Evolutionary conservation across 2,797 vertebrate genomes (phyloP).

Genomic region (Peromyscus attwateri): DNA sequence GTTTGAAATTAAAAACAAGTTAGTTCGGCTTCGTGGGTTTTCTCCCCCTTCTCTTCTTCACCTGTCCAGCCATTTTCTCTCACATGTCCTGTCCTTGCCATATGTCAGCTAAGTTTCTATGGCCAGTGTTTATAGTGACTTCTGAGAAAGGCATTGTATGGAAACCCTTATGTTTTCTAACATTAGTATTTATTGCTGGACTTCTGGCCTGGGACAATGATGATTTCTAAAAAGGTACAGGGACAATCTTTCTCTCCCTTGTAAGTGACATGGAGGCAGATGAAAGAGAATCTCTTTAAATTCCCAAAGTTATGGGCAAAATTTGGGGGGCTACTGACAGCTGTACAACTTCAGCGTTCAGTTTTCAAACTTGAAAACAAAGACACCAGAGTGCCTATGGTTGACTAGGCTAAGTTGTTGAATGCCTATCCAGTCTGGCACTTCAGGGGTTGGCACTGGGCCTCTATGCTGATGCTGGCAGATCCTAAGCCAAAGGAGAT

Average conservation of each 20-base stretch:
- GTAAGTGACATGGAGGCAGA: neutral
- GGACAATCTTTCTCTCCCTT: neutral
- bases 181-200: neutral
- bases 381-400: neutral
- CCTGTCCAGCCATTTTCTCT: slow-evolving; percentile 81
- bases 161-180: neutral
- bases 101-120: slow-evolving; percentile 50
- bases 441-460: neutral
- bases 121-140: slow-evolving; percentile 68
- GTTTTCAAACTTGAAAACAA: neutral
- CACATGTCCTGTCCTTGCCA: slow-evolving; percentile 67
- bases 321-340: neutral
- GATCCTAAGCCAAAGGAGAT: slow-evolving; percentile 31
- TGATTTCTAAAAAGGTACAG: slow-evolving; percentile 59
- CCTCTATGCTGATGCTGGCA: slow-evolving; percentile 44
- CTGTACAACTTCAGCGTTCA: neutral
- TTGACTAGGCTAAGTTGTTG: neutral
- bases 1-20: slow-evolving; percentile 86
- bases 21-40: slow-evolving; percentile 77
- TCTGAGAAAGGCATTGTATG: slow-evolving; percentile 42
- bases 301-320: neutral
- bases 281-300: slow-evolving; percentile 35
- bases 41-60: slow-evolving; percentile 72
- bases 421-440: slow-evolving; percentile 22
- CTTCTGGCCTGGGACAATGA: slow-evolving; percentile 26